phyloP scores from a whole-genome alignment of 2,888 invertebrate species.

The Nemapogon koenigi region DNA sequence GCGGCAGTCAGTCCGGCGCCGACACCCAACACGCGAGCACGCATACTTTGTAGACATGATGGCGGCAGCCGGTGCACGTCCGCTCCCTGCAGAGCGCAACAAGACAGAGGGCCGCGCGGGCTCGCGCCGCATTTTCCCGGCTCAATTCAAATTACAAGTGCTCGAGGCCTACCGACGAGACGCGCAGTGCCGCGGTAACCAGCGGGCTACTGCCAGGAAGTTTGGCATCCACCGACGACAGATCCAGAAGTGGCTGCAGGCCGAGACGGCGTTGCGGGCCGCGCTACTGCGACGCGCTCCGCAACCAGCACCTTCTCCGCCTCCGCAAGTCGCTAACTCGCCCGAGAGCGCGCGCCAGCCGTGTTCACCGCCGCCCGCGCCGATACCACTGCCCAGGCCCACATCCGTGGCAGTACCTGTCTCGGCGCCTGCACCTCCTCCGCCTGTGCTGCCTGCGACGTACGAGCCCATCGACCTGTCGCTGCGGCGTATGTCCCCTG shows the following conservation, averaged over 20 bases:
- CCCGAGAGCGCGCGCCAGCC: constrained; percentile 52
- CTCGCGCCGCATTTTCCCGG: constrained; percentile 86
- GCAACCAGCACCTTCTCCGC: constrained; percentile 54
- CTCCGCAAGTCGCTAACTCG: constrained; percentile 47
- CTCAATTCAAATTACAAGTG: constrained; percentile 88
- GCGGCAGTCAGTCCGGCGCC: constrained; percentile 66
- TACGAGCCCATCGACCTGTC: constrained; percentile 30
- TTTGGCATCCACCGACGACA: constrained; percentile 89
- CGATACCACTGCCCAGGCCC: constrained; percentile 32
- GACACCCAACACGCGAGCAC: constrained; percentile 53
- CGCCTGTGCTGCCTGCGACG: constrained; percentile 29
- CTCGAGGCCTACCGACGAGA: constrained; percentile 87
- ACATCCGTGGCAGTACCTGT: constrained; percentile 28
- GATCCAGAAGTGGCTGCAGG: constrained; percentile 92
- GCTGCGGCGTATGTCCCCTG: constrained; percentile 27
- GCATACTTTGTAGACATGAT: constrained; percentile 38
- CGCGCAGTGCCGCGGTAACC: constrained; percentile 87
- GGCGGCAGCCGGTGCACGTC: constrained; percentile 42
- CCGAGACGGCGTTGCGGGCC: constrained; percentile 78
- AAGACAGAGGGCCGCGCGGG: constrained; percentile 71
- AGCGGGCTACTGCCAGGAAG: constrained; percentile 88
- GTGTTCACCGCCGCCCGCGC: constrained; percentile 35
- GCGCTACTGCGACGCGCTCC: constrained; percentile 65
- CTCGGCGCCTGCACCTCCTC: constrained; percentile 30
- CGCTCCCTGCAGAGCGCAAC: constrained; percentile 53